Evolutionary conservation across 2,797 vertebrate genomes (phyloP), one percentile per base, ranked within the genome.

Genomic region (Parambassis ranga): DNA sequence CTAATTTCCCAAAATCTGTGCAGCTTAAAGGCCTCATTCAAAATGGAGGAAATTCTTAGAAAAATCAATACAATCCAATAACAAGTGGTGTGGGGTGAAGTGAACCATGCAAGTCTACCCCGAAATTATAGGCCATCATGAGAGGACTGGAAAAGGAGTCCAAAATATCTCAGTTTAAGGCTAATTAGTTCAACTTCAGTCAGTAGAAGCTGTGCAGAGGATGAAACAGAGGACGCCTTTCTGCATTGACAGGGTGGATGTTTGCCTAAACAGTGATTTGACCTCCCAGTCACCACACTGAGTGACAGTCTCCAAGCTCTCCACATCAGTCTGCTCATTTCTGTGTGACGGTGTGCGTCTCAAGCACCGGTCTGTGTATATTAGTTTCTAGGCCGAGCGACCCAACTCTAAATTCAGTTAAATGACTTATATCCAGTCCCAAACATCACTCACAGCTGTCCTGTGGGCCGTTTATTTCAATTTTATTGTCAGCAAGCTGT

Each of bases 341-440:
- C 59, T 63, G 60, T 41, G 61, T 24, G 41, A 52, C 74, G 43
- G 22, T 35, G 23, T 39, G 24, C 30, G 44, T 50, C 59, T 82
- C 56, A 37, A 10, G n/a, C n/a, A n/a, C n/a, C n/a, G n/a, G n/a
- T n/a, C 65, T 74, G 75, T 75, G 56, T 62, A 71, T 73, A 75
- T 78, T 77, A 61, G 50, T 71, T 79, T 71, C 49, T 43, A 18
- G 57, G 50, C 59, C 48, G 57, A 71, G 75, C 69, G 68, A 71
- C 37, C 62, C 10, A 10, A 33, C 60, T 66, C 32, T 66, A 71
- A 74, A 69, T 62, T 32, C 52, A 30, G 47, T 60, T 19, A 28
- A 48, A 64, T 44, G 56, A 44, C 55, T 65, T 33, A 41, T 41
- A 60, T 38, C 49, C 37, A 58, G 39, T 67, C 44, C 52, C n/a